Evolutionary conservation across 2,797 vertebrate species (phyloP).

Genomic region (Sebastolobus alascanus): DNA sequence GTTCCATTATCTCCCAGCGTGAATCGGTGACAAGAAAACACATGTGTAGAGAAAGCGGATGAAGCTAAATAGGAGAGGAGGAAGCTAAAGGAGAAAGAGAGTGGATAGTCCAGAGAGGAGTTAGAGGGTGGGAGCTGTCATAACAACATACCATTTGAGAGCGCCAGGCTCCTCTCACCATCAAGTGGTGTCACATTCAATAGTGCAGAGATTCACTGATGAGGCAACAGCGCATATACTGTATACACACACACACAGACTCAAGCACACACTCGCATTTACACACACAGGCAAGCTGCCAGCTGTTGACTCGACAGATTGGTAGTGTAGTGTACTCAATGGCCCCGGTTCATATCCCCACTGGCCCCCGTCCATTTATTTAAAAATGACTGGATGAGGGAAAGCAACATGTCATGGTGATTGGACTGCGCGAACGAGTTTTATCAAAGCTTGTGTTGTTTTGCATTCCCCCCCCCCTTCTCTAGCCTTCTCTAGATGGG

Average conservation of each 20-base stretch:
- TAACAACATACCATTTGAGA: conserved; percentile 78
- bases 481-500: conserved; percentile 4
- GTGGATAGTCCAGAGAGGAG: conserved; percentile 44
- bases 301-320: conserved; percentile 84
- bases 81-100: conserved; percentile 34
- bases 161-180: conserved; percentile 68
- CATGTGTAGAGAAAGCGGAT: conserved; percentile 26
- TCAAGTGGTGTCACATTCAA: conserved; percentile 81
- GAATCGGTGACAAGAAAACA: conserved; percentile 28
- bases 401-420: conserved; percentile 73
- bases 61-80: conserved; percentile 18
- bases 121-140: conserved; percentile 72
- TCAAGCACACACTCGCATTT: conserved; percentile 21
- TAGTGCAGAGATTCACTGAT: conserved; percentile 74
- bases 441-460: conserved; percentile 74
- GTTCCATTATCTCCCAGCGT: conserved; percentile 47
- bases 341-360: conserved; percentile 77
- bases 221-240: conserved; percentile 76
- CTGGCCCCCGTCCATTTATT: conserved; percentile 73
- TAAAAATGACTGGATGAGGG: conserved; percentile 73
- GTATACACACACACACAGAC: conserved; percentile 61
- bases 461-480: conserved; percentile 23
- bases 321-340: conserved; percentile 80
- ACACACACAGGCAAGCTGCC: conserved; percentile 67
- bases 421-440: conserved; percentile 57